Percentiles rank a stretch among this genome's conserved stretches.
These are phyloP conservation scores for Oncorhynchus tshawytscha DNA, from an alignment of 2,113 vertebrate genomes.

Conservation along the genomic window DNA sequence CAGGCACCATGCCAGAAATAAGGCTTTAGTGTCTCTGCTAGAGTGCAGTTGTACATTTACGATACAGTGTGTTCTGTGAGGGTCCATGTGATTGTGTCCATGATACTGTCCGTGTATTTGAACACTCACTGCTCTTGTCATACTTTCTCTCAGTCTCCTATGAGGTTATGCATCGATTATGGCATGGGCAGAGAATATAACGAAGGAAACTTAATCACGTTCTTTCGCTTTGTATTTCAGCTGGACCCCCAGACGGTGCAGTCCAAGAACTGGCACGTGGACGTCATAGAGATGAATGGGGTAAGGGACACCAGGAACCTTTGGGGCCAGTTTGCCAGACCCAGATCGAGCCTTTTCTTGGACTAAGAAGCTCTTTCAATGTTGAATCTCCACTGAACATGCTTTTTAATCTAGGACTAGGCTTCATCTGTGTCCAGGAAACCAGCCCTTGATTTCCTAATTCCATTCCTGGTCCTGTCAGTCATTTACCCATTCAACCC, in stretches of 20 bases:
- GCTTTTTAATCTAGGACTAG: no score
- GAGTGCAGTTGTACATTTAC: neutral
- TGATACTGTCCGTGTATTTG: neutral
- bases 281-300: slow-evolving; percentile 99
- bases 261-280: slow-evolving; percentile 97
- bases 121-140: neutral
- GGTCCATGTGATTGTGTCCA: neutral
- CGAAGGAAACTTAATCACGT: neutral
- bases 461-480: neutral
- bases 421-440: no score
- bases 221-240: slow-evolving; percentile 69
- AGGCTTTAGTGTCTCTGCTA: neutral
- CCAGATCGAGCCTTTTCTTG: neutral
- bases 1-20: no score
- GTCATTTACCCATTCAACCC: neutral
- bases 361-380: neutral
- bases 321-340: neutral
- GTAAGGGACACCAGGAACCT: slow-evolving; percentile 65
- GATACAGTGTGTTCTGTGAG: neutral
- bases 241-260: slow-evolving; percentile 94
- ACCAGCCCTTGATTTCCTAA: neutral
- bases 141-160: neutral
- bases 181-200: neutral
- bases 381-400: no score
- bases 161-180: neutral